Evolutionary conservation across 2,797 vertebrate genomes (phyloP).

Genomic region (Chaetodon trifasciatus): DNA sequence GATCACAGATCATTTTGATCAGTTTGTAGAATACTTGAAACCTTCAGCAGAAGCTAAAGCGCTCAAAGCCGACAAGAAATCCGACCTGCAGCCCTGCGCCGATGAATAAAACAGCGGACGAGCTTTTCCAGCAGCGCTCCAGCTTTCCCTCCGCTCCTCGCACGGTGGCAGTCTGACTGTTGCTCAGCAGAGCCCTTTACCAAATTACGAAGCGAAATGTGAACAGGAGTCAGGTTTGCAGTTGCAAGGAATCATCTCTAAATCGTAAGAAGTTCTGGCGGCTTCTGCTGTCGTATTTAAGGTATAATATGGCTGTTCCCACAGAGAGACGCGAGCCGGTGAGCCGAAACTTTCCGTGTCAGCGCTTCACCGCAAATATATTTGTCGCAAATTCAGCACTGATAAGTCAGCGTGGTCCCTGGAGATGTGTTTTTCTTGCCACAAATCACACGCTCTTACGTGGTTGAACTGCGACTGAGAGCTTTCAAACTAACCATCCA

Average conservation of each 20-base stretch:
- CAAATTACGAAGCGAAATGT: conserved; percentile 11
- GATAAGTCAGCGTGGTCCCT: conserved; percentile 4
- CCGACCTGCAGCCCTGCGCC: conserved; percentile 38
- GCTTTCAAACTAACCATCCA: conserved; percentile 51
- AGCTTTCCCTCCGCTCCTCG: conserved; percentile 63
- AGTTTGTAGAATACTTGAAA: background rate
- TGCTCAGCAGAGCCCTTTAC: conserved; percentile 16
- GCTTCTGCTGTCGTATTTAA: background rate
- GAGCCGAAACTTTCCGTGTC: conserved; percentile 75
- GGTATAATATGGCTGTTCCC: background rate
- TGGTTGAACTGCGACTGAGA: conserved; percentile 31
- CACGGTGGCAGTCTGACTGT: conserved; percentile 77
- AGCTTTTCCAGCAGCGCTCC: conserved; percentile 38
- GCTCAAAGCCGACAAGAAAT: conserved; percentile 30
- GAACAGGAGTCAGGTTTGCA: background rate
- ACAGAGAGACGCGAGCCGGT: conserved; percentile 23
- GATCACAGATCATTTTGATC: background rate
- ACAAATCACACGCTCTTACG: background rate
- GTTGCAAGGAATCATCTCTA: background rate
- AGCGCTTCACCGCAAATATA: conserved; percentile 27
- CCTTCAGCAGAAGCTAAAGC: conserved; percentile 10
- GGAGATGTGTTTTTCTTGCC: background rate
- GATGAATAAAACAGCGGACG: conserved; percentile 51
- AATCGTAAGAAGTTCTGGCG: background rate
- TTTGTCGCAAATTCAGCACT: conserved; percentile 5